Base-by-base conservation (phyloP, 1,140 invertebrate genomes). In the Goniozus legneri region DNA sequence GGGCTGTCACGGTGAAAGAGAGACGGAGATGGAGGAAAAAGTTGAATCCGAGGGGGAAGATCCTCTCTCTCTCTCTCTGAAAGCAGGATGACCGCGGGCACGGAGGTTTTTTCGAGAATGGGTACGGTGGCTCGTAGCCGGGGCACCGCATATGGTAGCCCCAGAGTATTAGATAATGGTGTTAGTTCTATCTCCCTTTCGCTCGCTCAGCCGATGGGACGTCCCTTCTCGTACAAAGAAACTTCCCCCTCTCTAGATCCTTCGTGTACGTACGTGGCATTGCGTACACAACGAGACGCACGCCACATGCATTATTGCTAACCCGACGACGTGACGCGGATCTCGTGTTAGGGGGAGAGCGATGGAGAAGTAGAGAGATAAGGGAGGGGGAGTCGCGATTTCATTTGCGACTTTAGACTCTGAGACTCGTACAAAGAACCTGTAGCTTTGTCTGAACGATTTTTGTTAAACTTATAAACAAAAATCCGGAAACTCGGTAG, bases 141-240 rank as follows among this genome's bases (percentile, higher is more conserved):
- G 63, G 64, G 66, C 48, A 71, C 67, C 70, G 62, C 71, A 74
- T 73, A 73, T 74, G 71, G 69, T 43, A 67, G 60, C 60, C 60
- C 62, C 49, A 56, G 56, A 62, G 70, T 65, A 74, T 73, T 71
- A 73, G 70, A 71, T 74, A 74, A 74, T 73, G 65, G 67, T 66
- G 69, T 74, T 72, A 74, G 61, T 50, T 62, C 58, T 62, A 56
- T 57, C 56, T 8, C 8, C 30, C 14, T 12, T 2, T 8, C 27
- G n/a, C 33, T 39, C 22, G 30, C 24, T 27, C 24, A 27, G 10
- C 4, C 24, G 24, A 27, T 6, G 10, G 4, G 10, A 6, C 24
- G 24, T 6, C 4, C 10, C 10, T 27, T 27, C 10, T 6, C 24
- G 4, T 6, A 27, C 10, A 6, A 6, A 6, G 4, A 6, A 27